Base-by-base conservation (phyloP, 2,113 vertebrate genomes). In the Raja brachyura region DNA sequence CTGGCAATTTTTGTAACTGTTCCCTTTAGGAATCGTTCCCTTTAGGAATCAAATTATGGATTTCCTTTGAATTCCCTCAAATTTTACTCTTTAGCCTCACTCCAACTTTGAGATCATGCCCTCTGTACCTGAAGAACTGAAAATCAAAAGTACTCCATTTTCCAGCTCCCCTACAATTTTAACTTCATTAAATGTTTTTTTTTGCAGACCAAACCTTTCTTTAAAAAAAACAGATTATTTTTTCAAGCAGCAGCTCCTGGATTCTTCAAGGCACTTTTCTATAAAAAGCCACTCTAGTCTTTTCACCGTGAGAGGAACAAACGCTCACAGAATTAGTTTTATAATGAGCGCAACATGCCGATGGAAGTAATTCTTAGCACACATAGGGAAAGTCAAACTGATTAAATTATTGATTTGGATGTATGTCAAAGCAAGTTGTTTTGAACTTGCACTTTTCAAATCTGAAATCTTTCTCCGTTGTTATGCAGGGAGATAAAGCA, bases 401-500 rank as follows among this genome's bases (percentile, higher is more conserved):
- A 73, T 16, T 73, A 73, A 20, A 73, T 73, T 73, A 4, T 73
- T 73, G 3, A 18, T 73, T 48, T 20, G 22, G 70, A 20, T 73
- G 18, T 73, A 20, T 83, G 13, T 10, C 18, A 18, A 59, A 88
- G 28, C 54, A 59, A 59, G 6, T 18, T 63, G 14, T 4, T 54
- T 2, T 10, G 1, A 70, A 16, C 31, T 92, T 73, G 22, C 13
- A 22, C 22, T 39, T 39, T 90, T 70, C 18, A 88, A 88, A 88
- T 6, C 28, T 63, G 66, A 48, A 73, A 59, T 25, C 1, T 54
- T 4, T 73, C 33, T 92, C 8, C 4, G 8, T 92, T 92, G 39
- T 48, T 73, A 25, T 94, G 90, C 94, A 99, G 99, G 99, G 99
- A 0, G 99, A 99, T 92, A 97, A 96, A 94, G 99, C 99, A 61